Base-by-base conservation (phyloP, 2,888 invertebrate species). In the Trachelus troglodyta region DNA sequence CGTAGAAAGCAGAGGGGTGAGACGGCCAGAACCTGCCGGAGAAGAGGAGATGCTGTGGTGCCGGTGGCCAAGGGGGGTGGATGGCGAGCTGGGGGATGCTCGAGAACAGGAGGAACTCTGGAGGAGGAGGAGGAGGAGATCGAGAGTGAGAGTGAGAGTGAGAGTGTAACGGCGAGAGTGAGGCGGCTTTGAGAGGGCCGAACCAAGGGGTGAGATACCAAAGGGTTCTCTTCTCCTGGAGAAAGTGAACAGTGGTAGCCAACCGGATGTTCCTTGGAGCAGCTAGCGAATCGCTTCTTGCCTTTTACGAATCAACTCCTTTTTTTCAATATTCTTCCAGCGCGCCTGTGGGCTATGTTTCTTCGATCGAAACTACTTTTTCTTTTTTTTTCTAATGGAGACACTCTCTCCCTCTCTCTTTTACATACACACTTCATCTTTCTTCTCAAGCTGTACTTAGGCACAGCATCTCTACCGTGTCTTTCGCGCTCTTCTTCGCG, bases 171-270 rank as follows among this genome's bases (percentile, higher is more conserved):
- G 89, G 89, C 84, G 90, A 90, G 90, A 90, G 90, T 90, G 90
- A 90, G 90, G 86, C 79, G 80, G 82, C 84, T 83, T 85, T 82
- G 84, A 85, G 86, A 82, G 84, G 85, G 84, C 81, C 83, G 83
- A 71, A 81, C 86, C 83, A 85, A 87, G 87, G 90, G 90, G 85
- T 87, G 89, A 85, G 85, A 89, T 86, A 86, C 89, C 87, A 90
- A 90, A 90, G 90, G 90, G 89, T 90, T 90, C 85, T 84, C 87
- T 73, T 79, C 79, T 79, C 81, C 80, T 76, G 85, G 90, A 89
- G 90, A 90, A 90, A 90, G 90, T 90, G 89, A 89, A 86, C 89
- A 90, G 90, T 89, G 90, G 89, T 89, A 85, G 84, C 81, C 90
- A 90, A 89, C 89, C 81, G 69, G 71, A 80, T 75, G 56, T 23